Conservation (phyloP, 2,113 vertebrate species). For the Turnix velox region DNA sequence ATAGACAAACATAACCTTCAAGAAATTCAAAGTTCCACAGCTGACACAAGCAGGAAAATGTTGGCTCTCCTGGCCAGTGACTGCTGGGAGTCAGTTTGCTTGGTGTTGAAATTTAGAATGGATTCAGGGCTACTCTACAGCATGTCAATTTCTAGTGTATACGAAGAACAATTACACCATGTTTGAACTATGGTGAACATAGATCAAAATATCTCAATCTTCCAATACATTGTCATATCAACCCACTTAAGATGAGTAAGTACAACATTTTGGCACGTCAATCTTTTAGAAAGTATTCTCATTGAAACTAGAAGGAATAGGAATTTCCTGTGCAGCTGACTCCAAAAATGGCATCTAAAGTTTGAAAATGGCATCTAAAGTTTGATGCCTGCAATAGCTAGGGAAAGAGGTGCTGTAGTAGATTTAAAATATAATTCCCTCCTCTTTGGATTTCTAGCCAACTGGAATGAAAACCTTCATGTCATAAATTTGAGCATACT, state of each 20-base stretch:
- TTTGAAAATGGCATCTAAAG: not conserved
- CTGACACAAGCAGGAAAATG: not conserved
- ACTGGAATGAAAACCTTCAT: not conserved
- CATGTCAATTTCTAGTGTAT: not conserved
- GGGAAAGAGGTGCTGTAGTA: not conserved
- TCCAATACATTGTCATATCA: not conserved
- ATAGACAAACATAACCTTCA: not conserved
- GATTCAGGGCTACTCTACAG: not conserved
- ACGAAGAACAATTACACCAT: not conserved
- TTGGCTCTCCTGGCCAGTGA: not conserved
- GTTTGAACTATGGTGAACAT: not conserved
- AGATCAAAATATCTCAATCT: not conserved
- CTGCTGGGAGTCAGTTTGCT: not conserved
- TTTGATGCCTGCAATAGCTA: not conserved
- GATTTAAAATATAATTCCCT: not conserved
- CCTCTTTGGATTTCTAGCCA: not conserved
- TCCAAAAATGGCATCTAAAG: not conserved
- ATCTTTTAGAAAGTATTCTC: not conserved
- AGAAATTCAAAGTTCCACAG: not conserved
- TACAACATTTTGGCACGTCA: not conserved
- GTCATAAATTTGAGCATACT: constrained; percentile 22
- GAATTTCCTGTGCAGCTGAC: not conserved
- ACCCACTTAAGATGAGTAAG: not conserved
- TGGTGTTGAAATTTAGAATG: not conserved
- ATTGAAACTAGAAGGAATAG: not conserved